These are phyloP conservation scores for Coenobita brevimanus DNA, from an alignment of 1,140 invertebrate genomes.

Conservation along the genomic window DNA sequence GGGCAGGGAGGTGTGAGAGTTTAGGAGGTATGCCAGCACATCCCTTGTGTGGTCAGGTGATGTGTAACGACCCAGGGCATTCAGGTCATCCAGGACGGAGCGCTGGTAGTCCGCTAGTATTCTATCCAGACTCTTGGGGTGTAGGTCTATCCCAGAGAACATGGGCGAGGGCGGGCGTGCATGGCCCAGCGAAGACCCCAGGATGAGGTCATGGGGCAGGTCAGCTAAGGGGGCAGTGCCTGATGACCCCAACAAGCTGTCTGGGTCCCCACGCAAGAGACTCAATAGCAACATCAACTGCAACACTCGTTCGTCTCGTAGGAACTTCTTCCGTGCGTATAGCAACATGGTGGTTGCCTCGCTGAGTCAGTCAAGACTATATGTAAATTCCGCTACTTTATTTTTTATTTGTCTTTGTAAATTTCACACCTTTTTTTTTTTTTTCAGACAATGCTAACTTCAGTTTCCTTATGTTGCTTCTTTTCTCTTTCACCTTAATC, in stretches of 20 bases:
- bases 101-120: constrained; percentile 56
- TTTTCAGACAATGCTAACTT: background rate
- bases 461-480: background rate
- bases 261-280: constrained; percentile 83
- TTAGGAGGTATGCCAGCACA: constrained; percentile 47
- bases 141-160: constrained; percentile 26
- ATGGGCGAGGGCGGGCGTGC: constrained; percentile 41
- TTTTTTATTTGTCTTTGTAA: background rate
- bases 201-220: constrained; percentile 50
- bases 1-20: constrained; percentile 47
- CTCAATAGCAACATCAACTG: constrained; percentile 85
- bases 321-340: constrained; percentile 84
- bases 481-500: background rate
- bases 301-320: constrained; percentile 82
- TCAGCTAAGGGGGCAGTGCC: constrained; percentile 26
- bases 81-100: constrained; percentile 43
- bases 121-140: constrained; percentile 52
- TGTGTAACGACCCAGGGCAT: constrained; percentile 54
- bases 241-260: constrained; percentile 40
- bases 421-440: background rate
- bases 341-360: constrained; percentile 75
- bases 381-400: background rate
- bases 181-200: constrained; percentile 52
- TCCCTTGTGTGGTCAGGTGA: background rate
- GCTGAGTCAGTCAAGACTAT: background rate